Evolutionary conservation across 2,888 invertebrate genomes (phyloP), one percentile per base, ranked within the genome.

Genomic region (Trichacis sp.): DNA sequence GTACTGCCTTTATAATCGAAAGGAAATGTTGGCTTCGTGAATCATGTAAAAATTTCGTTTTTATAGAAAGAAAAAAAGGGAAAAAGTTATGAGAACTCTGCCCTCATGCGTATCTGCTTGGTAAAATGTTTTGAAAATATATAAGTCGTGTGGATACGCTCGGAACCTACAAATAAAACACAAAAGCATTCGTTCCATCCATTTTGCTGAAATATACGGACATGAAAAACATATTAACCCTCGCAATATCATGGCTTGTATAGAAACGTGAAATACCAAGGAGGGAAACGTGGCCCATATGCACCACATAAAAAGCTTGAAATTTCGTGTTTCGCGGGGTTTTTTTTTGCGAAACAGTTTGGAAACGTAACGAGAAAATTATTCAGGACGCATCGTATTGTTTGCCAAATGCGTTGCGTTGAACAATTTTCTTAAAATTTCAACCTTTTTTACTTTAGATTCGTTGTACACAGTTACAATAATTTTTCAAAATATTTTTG

Each of bases 161-260:
- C 24, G 33, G 33, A 6, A 33, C 2, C 11, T 5, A 40, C 15
- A 12, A 40, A 40, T 15, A 15, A 15, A 40, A 40, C 40, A 40
- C 40, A 40, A 40, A 40, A 40, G 40, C 40, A 40, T 15, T 12
- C 14, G 40, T 14, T 40, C 40, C 40, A 40, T 40, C 40, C 14
- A 40, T 40, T 40, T 40, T 40, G 15, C 40, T 15, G 40, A 12
- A 40, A 40, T 12, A 40, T 40, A 40, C 40, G 40, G 15, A 15
- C 40, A 40, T 40, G 40, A 40, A 40, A 40, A 40, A 40, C 40
- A 40, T 40, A 40, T 40, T 40, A 40, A 40, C 40, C 40, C 40
- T 12, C 15, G 40, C 40, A 40, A 40, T 40, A 40, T 40, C 40
- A 40, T 6, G 40, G 14, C 40, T 40, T 49, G 17, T 46, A 18